A percentile compares a stretch with the other conserved stretches of the same genome.
These are phyloP conservation scores for Knipowitschia caucasica DNA, from an alignment of 2,797 vertebrate species.

Conservation along the genomic window DNA sequence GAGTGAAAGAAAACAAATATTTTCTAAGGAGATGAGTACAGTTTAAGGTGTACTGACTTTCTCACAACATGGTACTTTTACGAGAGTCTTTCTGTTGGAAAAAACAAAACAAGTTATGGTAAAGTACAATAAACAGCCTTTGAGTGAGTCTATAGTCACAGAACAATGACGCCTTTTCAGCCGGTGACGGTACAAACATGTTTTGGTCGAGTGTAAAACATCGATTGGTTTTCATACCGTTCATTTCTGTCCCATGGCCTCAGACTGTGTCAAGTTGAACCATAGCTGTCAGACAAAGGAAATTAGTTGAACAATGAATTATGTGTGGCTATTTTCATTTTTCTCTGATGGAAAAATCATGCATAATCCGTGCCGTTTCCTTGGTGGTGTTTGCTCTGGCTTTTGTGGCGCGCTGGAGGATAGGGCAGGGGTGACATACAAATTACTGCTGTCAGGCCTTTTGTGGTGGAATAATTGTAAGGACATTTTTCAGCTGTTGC, in stretches of 20 bases:
- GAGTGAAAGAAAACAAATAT: too few relatives aligned
- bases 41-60: too few relatives aligned
- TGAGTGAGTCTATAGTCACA: too few relatives aligned
- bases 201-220: not conserved
- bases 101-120: too few relatives aligned
- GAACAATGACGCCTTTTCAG: too few relatives aligned
- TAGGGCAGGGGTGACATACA: conserved; percentile 22
- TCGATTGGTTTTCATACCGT: conserved; percentile 15
- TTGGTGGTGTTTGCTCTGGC: conserved; percentile 32
- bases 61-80: too few relatives aligned
- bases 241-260: conserved; percentile 12
- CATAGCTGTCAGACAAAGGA: conserved; percentile 22
- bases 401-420: not conserved
- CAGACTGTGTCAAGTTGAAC: conserved; percentile 28
- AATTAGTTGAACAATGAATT: conserved; percentile 32
- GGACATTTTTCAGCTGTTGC: conserved; percentile 48
- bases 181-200: too few relatives aligned
- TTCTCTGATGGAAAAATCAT: conserved; percentile 13
- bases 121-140: too few relatives aligned
- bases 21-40: too few relatives aligned
- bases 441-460: conserved; percentile 43
- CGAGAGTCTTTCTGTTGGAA: too few relatives aligned
- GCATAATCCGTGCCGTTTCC: conserved; percentile 26
- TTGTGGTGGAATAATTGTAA: conserved; percentile 42
- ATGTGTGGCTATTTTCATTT: conserved; percentile 25